Percentiles rank a stretch among this genome's conserved stretches.
phyloP scores from a whole-genome alignment of 2,797 vertebrate species.

The Eulemur coronatus region DNA sequence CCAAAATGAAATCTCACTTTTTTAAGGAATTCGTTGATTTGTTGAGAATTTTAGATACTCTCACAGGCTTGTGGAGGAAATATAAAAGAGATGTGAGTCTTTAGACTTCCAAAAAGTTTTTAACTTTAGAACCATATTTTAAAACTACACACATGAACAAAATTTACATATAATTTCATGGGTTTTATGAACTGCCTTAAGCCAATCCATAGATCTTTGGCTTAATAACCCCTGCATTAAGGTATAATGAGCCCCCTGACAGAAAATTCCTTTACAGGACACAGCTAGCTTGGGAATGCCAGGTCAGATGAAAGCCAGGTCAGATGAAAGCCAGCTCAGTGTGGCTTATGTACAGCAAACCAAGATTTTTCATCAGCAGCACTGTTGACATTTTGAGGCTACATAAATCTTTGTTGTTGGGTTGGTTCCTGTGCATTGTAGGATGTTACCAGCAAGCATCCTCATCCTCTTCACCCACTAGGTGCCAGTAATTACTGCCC shows the following conservation, averaged over 20 bases:
- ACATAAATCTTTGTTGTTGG: not conserved
- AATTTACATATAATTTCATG: constrained; percentile 70
- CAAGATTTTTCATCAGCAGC: not conserved
- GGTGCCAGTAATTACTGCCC: not conserved
- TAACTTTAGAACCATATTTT: not conserved
- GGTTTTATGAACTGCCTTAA: constrained; percentile 56
- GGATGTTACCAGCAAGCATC: not conserved
- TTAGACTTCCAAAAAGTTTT: constrained; percentile 38
- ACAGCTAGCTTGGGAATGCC: not conserved
- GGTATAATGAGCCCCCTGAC: not conserved
- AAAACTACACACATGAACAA: constrained; percentile 59
- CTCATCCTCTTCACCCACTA: not conserved
- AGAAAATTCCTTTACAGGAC: constrained; percentile 31
- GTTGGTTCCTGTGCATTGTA: not conserved
- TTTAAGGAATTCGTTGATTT: not conserved
- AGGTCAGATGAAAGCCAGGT: constrained; percentile 7
- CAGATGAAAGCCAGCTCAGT: not conserved
- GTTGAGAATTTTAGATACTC: not conserved
- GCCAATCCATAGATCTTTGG: constrained; percentile 19
- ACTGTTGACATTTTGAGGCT: not conserved
- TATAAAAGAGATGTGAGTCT: not conserved
- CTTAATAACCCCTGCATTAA: constrained; percentile 45
- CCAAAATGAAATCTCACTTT: not conserved
- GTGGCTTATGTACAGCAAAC: not conserved
- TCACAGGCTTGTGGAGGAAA: not conserved